Evolutionary conservation across 2,113 vertebrate genomes (phyloP), one percentile per base, ranked within the genome.

Genomic region (Tychaedon coryphoeus): DNA sequence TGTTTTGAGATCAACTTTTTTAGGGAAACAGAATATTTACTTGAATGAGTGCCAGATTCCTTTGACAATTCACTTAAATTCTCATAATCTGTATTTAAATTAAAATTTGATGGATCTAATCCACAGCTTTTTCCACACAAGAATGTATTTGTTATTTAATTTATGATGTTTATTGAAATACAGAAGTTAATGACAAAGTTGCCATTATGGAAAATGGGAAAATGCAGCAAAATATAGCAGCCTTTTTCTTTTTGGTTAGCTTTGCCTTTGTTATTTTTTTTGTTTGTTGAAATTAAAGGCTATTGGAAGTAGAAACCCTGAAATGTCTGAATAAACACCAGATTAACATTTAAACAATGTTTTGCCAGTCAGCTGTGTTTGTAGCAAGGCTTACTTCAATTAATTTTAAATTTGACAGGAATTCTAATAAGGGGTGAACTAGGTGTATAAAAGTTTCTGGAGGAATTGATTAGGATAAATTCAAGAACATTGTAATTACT

Each of bases 331-430:
- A 96, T 82, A 97, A 96, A 97, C 51, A 96, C 18, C 29, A 82
- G 86, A 97, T 96, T 97, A 96, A 60, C 90, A 96, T 95, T 95
- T 96, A 97, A 95, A 97, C 86, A 95, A 67, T 92, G 64, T 92
- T 95, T 90, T 94, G 31, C 66, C 61, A 92, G 76, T 94, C 84
- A 94, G 24, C 62, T 96, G 50, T 79, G 57, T 53, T 90, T 95
- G 81, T 86, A 96, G 31, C 31, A 88, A 91, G 76, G 42, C 73
- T 86, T 66, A 92, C 77, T 93, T 96, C 40, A 96, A 96, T 95
- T 90, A 93, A 69, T 96, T 96, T 96, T 40, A 75, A 95, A 93
- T 97, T 96, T 96, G 95, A 88, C 82, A 94, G 54, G 66, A 88
- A 86, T 97, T 87, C 54, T 69, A 96, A 45, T 82, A 65, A 38